Base-by-base conservation (phyloP, 2,113 vertebrate genomes). In the Grus americana region DNA sequence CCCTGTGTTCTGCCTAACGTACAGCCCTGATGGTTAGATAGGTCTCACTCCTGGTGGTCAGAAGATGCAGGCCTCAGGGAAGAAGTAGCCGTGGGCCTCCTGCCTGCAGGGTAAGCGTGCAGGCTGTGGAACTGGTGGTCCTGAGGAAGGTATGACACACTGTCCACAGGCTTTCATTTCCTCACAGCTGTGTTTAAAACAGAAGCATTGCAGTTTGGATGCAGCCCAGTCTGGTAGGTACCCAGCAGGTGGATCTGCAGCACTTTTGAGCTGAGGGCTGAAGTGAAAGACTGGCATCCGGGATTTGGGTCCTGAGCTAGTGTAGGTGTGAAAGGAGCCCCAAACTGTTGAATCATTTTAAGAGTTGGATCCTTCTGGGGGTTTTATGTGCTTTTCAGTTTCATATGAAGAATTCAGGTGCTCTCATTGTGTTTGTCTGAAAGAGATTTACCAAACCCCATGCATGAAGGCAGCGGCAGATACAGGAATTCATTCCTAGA, bases 401-500 rank as follows among this genome's bases (percentile, higher is more conserved):
- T 78, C 0, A 2, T 24, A 10, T 74, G 72, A 57, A 88, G 79
- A 73, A 49, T 73, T 30, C 32, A 52, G 34, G 21, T 74, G 36
- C 38, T 52, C 1, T 57, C 55, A 15, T 10, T 52, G 27, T 24
- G 4, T 82, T 65, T 79, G 44, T 54, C n/a, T 42, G 42, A 65
- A 88, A 36, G 38, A 32, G 52, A 40, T 29, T 62, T 58, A 20
- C 55, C 42, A 88, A 36, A 19, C 15, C 20, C 44, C 54, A 12
- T 7, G 17, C 9, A 4, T 44, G 34, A n/a, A 79, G 36, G 61
- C 54, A 47, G 49, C 0, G 1, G 59, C 36, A 26, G 58, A 5
- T 34, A 34, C 0, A 0, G 59, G 72, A 72, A 38, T 9, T 30
- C 0, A 0, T 66, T 72, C 52, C 11, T 14, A 44, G 40, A 67